phyloP scores from a whole-genome alignment of 2,888 invertebrate genomes.

The Sesamia inferens region DNA sequence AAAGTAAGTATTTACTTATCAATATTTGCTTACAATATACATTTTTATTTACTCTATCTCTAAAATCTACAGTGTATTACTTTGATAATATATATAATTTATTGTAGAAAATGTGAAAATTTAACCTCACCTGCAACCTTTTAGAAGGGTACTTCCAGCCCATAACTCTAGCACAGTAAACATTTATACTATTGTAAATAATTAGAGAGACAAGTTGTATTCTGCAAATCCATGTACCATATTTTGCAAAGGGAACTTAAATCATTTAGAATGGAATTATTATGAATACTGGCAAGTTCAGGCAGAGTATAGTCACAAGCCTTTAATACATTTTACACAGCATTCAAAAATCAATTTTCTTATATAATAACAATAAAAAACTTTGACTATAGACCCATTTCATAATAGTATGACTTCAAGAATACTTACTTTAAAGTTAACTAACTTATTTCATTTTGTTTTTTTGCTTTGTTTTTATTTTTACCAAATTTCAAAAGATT shows the following conservation, averaged over 20 bases:
- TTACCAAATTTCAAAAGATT: not conserved
- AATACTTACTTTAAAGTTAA: not conserved
- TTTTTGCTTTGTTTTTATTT: too few relatives aligned
- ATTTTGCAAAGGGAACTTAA: too few relatives aligned
- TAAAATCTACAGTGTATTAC: not conserved
- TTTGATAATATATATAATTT: not conserved
- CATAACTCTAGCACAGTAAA: not conserved
- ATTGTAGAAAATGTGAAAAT: not conserved
- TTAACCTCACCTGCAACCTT: too few relatives aligned
- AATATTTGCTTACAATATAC: not conserved
- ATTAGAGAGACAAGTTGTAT: too few relatives aligned
- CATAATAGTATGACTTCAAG: not conserved
- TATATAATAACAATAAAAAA: not conserved
- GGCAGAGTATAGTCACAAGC: not conserved
- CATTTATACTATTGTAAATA: not conserved
- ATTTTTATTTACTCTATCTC: not conserved
- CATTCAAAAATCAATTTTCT: not conserved
- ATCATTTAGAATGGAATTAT: not conserved
- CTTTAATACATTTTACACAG: not conserved
- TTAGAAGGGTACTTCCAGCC: not conserved
- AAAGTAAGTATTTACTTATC: conserved; percentile 74
- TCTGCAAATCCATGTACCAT: too few relatives aligned
- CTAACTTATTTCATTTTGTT: too few relatives aligned
- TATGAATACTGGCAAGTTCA: not conserved
- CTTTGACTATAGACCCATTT: not conserved